phyloP scores from a whole-genome alignment of 2,797 vertebrate species.

The Notolepis coatsorum region DNA sequence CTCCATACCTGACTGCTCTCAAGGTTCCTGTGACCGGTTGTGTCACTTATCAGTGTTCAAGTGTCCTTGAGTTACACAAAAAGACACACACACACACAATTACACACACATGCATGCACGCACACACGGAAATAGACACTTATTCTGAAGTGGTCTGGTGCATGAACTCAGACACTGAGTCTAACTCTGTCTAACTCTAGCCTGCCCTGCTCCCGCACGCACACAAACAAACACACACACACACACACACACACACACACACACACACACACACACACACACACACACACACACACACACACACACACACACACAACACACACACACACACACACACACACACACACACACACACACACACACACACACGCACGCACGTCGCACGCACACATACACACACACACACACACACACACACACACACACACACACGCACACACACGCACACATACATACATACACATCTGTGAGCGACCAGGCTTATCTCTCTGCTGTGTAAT shows the following conservation, averaged over 20 bases:
- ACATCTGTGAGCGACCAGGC: constrained; percentile 34
- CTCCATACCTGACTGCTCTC: constrained; percentile 43
- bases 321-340: background rate
- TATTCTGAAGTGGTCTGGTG: background rate
- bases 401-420: constrained; percentile 12
- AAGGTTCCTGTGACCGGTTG: constrained; percentile 62
- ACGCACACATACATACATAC: background rate
- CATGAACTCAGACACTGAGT: too few species aligned
- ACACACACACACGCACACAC: background rate
- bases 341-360: constrained; percentile 4
- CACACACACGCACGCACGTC: background rate
- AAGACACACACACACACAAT: constrained; percentile 5
- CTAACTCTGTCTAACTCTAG: too few species aligned
- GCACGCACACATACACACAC: constrained; percentile 8
- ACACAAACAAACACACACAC: constrained; percentile 1
- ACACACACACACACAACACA: background rate
- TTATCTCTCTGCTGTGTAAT: constrained; percentile 65
- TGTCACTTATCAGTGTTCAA: constrained; percentile 60
- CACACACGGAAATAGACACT: constrained; percentile 6
- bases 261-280: constrained; percentile 15
- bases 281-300: constrained; percentile 10
- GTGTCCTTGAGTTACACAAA: constrained; percentile 58
- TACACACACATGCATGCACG: constrained; percentile 8
- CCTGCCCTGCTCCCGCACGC: background rate
- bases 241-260: background rate